Evolutionary conservation across 2,113 vertebrate genomes (phyloP).

Genomic region (Callipepla squamata): DNA sequence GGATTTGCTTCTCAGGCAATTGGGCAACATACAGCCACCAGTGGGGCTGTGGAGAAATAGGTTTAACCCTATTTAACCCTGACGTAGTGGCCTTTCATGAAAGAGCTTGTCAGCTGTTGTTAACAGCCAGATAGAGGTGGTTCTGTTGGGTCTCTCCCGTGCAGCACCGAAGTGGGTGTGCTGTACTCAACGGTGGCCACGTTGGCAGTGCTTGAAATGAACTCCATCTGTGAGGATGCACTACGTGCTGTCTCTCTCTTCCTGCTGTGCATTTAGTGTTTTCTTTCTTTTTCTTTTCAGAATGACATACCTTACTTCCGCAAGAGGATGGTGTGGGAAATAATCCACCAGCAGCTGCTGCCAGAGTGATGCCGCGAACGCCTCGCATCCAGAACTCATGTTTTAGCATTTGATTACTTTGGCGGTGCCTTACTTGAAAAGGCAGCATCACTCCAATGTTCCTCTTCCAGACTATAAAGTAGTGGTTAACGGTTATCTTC

Average conservation of each 20-base stretch:
- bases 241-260: not conserved
- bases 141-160: not conserved
- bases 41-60: not conserved
- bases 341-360: conserved; percentile 90
- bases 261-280: not conserved
- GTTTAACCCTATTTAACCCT: not conserved
- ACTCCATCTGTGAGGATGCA: not conserved
- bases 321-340: conserved; percentile 94
- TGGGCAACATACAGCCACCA: not conserved
- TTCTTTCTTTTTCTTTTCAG: conserved; percentile 69
- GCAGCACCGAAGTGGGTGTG: too few relatives aligned
- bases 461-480: not conserved
- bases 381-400: not conserved
- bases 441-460: not conserved
- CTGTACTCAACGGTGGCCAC: not conserved
- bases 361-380: conserved; percentile 76
- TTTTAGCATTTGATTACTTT: not conserved
- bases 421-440: not conserved
- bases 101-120: not conserved
- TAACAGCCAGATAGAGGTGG: not conserved
- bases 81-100: fast-evolving
- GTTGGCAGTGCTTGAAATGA: not conserved
- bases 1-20: not conserved
- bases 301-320: conserved; percentile 92
- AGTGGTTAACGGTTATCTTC: not conserved